Percentiles rank a stretch among this genome's conserved stretches.
Evolutionary conservation across 2,888 invertebrate species (phyloP).

Genomic region (Drosophila parthenogenetica): DNA sequence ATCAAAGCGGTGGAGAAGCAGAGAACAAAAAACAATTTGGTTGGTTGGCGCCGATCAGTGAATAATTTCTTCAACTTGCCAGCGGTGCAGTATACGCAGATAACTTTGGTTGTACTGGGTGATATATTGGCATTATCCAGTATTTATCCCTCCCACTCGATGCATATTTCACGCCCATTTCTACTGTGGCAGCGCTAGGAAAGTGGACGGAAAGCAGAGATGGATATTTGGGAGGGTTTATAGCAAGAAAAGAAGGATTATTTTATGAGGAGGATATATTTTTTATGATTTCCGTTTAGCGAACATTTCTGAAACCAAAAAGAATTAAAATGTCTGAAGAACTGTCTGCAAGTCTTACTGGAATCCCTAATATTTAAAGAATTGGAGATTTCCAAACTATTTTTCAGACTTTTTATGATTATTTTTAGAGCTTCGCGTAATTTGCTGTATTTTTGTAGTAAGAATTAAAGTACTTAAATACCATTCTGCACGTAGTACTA

Average conservation of each 20-base stretch:
- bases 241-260: neutral
- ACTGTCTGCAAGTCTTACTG: no score
- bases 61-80: conserved; percentile 29
- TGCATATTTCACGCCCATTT: conserved; percentile 52
- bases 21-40: neutral
- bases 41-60: conserved; percentile 2
- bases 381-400: no score
- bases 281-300: neutral
- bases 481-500: no score
- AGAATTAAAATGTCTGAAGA: no score
- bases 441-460: no score
- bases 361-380: no score
- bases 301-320: neutral
- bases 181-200: conserved; percentile 38
- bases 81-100: conserved; percentile 35
- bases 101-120: conserved; percentile 44
- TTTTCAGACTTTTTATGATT: no score
- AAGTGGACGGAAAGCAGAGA: no score
- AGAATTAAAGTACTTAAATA: no score
- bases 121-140: conserved; percentile 49
- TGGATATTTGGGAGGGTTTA: neutral
- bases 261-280: neutral
- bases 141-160: conserved; percentile 51
- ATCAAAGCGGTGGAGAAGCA: neutral
- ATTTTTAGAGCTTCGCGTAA: no score